Evolutionary conservation across 2,113 vertebrate species (phyloP).

Genomic region (Rana temporaria): DNA sequence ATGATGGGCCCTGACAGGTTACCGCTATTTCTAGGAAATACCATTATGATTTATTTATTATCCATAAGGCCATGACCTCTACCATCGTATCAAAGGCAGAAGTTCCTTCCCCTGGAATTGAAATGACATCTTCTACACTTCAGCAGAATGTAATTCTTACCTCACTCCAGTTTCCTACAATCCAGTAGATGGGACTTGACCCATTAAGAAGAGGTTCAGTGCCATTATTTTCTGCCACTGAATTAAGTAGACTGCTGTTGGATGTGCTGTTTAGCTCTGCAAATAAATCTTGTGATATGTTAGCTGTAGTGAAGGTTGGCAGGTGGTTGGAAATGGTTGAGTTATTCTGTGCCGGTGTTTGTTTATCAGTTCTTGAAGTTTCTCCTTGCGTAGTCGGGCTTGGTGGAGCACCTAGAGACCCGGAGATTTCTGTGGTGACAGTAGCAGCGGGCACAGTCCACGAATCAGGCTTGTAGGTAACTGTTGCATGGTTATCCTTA

Average conservation of each 20-base stretch:
- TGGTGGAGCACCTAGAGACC: slow-evolving; percentile 36
- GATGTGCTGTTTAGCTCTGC: slow-evolving; percentile 57
- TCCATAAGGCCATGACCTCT: too few species aligned
- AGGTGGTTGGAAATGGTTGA: slow-evolving; percentile 8
- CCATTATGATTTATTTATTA: too few species aligned
- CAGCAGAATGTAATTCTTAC: slow-evolving; percentile 63
- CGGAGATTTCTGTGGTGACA: slow-evolving; percentile 47
- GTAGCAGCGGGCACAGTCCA: slow-evolving; percentile 38
- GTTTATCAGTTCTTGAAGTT: not conserved
- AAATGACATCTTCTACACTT: too few species aligned
- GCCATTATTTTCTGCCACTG: slow-evolving; percentile 57
- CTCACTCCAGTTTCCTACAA: slow-evolving; percentile 90
- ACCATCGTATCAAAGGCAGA: too few species aligned
- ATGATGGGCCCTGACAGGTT: too few species aligned
- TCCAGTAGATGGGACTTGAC: slow-evolving; percentile 74
- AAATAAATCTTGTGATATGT: slow-evolving; percentile 49
- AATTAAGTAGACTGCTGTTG: slow-evolving; percentile 55
- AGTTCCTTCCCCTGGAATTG: too few species aligned
- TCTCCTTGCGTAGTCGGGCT: slow-evolving; percentile 18
- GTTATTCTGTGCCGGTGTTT: slow-evolving; percentile 51
- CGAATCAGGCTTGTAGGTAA: not conserved
- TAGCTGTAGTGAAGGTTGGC: not conserved
- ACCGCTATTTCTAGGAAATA: too few species aligned
- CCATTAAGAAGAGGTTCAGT: slow-evolving; percentile 57
- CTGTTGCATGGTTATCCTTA: slow-evolving; percentile 7